phyloP scores from a whole-genome alignment of 2,888 invertebrate genomes.

The Tipula helvola region DNA sequence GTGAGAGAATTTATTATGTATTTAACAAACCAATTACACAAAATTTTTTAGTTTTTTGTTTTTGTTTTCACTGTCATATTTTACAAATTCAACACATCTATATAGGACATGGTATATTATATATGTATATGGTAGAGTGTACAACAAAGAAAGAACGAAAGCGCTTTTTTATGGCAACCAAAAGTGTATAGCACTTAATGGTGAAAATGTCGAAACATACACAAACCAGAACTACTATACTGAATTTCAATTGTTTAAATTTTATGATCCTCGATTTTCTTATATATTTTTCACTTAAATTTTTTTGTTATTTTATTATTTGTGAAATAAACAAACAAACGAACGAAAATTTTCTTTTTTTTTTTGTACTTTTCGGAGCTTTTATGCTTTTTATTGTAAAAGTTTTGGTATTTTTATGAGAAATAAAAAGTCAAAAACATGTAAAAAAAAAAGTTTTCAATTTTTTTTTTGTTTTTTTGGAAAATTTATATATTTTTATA shows the following conservation, averaged over 20 bases:
- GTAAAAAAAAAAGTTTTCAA: not conserved
- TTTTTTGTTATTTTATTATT: not conserved
- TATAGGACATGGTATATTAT: not conserved
- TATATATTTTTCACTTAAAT: not conserved
- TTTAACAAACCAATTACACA: not conserved
- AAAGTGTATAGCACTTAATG: not conserved
- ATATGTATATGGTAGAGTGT: not conserved
- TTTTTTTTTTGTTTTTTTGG: not conserved
- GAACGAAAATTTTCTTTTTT: not conserved
- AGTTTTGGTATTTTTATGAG: slow-evolving; percentile 4
- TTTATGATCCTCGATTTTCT: slow-evolving; percentile 4
- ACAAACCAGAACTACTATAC: not conserved
- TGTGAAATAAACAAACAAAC: not conserved
- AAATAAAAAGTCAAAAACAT: not conserved
- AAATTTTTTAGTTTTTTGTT: not conserved
- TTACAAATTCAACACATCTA: not conserved
- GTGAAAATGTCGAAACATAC: not conserved
- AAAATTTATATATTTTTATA: not conserved
- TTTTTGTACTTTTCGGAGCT: not conserved
- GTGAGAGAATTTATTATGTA: not conserved
- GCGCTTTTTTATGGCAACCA: not conserved
- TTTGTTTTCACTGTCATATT: not conserved
- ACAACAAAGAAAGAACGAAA: not conserved
- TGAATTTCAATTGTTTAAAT: slow-evolving; percentile 4
- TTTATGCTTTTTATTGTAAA: not conserved